Evolutionary conservation across 1,140 invertebrate genomes (phyloP), one percentile per base, ranked within the genome.

Genomic region (Scaptomyza pallida): DNA sequence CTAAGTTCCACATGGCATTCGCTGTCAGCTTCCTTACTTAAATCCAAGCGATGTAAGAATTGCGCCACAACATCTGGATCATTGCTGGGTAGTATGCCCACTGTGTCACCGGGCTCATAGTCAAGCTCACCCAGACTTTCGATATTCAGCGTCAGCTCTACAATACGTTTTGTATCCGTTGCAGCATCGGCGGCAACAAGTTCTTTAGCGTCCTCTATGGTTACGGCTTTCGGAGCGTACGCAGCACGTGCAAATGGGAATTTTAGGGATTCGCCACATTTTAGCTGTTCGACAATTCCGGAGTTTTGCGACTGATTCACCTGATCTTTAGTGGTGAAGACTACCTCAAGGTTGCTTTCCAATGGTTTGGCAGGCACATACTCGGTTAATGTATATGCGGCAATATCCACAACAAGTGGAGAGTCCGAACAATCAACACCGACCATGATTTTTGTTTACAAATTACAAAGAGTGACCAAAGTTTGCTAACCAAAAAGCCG

Each of bases 61-160:
- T 40, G 10, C 1, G 63, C 41, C 2, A 91, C 83, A 5, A 67
- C 12, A 1, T 62, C 17, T 0, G n/a, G 3, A 0, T 19, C n/a
- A 47, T 91, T 91, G 12, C 17, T 50, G 0, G 90, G 80, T 33
- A 91, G 3, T 26, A 91, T 70, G 5, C 59, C 90, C 5, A 91
- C 74, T 5, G 90, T 91, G 50, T 91, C 90, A 0, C 90, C 90
- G 1, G 90, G 88, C 10, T 72, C 67, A 44, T 70, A 89, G 8
- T 54, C 44, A 9, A 74, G 41, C 0, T 6, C 19, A 4, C 43
- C 57, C 1, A 59, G 48, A 1, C 23, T 9, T 45, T 23, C 3
- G 1, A 54, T 35, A n/a, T 86, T 60, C 9, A 90, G 44, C 1
- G 75, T 72, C 2, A 90, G 43, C 35, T 90, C 79, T 0, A 81